Percentiles rank a stretch among this genome's conserved stretches.
Evolutionary conservation across 1,140 invertebrate species (phyloP).

Genomic region (Hypsibius dujardini): DNA sequence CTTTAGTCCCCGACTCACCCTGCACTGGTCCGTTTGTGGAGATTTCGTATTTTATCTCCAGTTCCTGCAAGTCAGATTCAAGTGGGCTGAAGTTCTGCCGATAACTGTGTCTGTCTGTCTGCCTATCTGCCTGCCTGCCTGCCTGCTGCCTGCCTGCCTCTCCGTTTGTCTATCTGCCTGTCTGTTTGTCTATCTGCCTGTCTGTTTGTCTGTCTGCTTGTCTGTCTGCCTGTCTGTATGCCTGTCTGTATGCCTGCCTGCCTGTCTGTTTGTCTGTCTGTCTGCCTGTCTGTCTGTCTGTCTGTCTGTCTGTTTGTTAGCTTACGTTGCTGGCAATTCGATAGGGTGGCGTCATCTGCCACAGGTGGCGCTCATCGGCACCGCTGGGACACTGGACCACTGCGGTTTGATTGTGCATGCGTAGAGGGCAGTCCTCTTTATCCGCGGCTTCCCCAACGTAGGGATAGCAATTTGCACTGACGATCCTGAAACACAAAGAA

Average conservation of each 20-base stretch:
- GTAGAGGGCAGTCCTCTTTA: constrained; percentile 36
- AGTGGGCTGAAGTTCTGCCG: constrained; percentile 1
- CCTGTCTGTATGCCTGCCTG: too few species aligned
- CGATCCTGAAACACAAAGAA: constrained; percentile 25
- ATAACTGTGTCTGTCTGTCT: not conserved
- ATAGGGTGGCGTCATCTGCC: constrained; percentile 66
- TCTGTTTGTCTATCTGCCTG: too few species aligned
- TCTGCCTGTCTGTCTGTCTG: too few species aligned
- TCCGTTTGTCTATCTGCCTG: too few species aligned
- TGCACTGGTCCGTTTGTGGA: constrained; percentile 77
- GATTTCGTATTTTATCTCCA: constrained; percentile 80
- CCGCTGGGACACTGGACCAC: constrained; percentile 30
- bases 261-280: too few species aligned
- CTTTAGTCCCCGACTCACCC: constrained; percentile 39
- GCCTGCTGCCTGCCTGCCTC: too few species aligned
- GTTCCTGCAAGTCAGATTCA: constrained; percentile 32
- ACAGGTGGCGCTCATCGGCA: constrained; percentile 32
- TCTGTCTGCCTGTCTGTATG: too few species aligned
- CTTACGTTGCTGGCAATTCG: constrained; percentile 39
- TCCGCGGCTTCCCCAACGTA: constrained; percentile 38
- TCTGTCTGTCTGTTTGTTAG: not conserved
- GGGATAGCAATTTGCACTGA: constrained; percentile 36
- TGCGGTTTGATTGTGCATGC: constrained; percentile 25
- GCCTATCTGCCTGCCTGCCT: too few species aligned
- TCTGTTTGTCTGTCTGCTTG: too few species aligned